A percentile compares a stretch with the other conserved stretches of the same genome.
Evolutionary conservation across 2,797 vertebrate species (phyloP).

Genomic region (Urocyon cinereoargenteus): DNA sequence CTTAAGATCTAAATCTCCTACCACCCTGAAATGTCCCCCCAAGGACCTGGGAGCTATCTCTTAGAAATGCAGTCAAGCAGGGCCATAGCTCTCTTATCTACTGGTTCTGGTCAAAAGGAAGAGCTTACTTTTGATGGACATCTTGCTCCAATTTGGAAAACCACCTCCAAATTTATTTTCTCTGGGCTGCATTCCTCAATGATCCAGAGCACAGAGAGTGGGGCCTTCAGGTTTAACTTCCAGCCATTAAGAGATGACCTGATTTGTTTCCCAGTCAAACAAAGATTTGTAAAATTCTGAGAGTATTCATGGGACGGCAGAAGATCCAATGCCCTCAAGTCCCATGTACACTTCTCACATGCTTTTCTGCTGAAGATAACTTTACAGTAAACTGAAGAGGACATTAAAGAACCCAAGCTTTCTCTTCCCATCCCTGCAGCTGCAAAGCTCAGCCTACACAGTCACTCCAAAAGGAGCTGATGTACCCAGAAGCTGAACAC

Average conservation of each 20-base stretch:
- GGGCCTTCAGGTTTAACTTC: background rate
- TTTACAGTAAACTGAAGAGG: background rate
- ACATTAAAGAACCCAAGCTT: background rate
- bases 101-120: background rate
- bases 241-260: background rate
- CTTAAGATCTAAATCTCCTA: background rate
- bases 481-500: background rate
- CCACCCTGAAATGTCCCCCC: background rate
- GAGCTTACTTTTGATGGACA: background rate
- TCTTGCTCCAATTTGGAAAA: background rate
- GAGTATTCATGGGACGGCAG: fast-evolving
- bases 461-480: background rate
- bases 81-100: background rate
- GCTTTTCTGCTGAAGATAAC: background rate
- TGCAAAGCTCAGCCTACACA: background rate
- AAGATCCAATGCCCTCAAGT: background rate
- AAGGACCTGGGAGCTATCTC: background rate
- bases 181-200: background rate
- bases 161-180: background rate
- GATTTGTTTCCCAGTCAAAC: background rate
- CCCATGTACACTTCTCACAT: background rate
- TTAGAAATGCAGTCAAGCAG: background rate
- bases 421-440: background rate
- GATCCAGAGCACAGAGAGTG: background rate
- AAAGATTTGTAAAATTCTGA: background rate